Conservation (phyloP, 2,113 vertebrate species). For the Apeltes quadracus region DNA sequence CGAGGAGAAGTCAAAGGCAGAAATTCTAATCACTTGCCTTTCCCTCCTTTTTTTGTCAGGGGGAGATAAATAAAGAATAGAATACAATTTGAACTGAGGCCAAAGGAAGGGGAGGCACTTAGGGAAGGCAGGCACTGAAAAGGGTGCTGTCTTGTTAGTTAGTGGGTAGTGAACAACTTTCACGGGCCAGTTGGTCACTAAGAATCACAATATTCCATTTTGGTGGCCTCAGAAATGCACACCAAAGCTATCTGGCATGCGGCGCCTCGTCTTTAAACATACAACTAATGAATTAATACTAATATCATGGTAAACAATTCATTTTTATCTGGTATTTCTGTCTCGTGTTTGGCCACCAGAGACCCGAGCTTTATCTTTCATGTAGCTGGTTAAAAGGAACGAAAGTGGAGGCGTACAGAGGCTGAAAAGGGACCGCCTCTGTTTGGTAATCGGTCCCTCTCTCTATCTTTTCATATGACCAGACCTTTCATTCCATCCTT, state of each 20-base stretch:
- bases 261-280: slow-evolving; percentile 56
- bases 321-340: slow-evolving; percentile 66
- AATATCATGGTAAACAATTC: slow-evolving; percentile 68
- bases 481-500: slow-evolving; percentile 84
- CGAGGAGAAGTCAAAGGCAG: slow-evolving; percentile 77
- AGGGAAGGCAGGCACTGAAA: slow-evolving; percentile 77
- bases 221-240: slow-evolving; percentile 66
- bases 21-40: slow-evolving; percentile 81
- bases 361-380: slow-evolving; percentile 70
- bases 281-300: slow-evolving; percentile 65
- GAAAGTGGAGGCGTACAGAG: slow-evolving; percentile 66
- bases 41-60: slow-evolving; percentile 73
- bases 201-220: slow-evolving; percentile 73
- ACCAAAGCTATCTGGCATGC: slow-evolving; percentile 63
- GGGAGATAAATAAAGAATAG: slow-evolving; percentile 75
- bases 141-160: slow-evolving; percentile 80
- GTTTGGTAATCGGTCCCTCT: slow-evolving; percentile 89
- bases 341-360: slow-evolving; percentile 66
- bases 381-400: slow-evolving; percentile 74
- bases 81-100: slow-evolving; percentile 76
- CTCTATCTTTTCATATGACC: slow-evolving; percentile 84
- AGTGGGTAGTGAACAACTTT: slow-evolving; percentile 80
- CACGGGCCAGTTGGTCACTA: slow-evolving; percentile 80
- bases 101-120: slow-evolving; percentile 75
- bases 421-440: slow-evolving; percentile 86